Evolutionary conservation across 2,113 vertebrate genomes (phyloP).

Genomic region (Nematolebias whitei): DNA sequence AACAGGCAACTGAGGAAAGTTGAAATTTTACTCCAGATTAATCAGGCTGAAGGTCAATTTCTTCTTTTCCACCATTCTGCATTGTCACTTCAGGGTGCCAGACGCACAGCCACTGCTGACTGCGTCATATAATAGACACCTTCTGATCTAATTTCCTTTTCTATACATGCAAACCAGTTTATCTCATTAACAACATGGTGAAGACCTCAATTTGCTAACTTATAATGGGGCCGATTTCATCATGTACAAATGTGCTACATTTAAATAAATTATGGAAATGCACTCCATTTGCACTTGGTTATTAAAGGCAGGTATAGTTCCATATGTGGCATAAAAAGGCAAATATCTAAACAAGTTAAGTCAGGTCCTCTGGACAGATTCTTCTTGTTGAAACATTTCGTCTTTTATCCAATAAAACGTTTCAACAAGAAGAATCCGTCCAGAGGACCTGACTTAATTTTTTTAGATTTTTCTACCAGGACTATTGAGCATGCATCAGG

Average conservation of each 20-base stretch:
- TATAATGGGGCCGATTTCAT: conserved; percentile 41
- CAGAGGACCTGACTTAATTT: no score
- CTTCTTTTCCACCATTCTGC: neutral
- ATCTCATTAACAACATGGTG: conserved; percentile 32
- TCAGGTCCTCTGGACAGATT: no score
- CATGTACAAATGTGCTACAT: conserved; percentile 21
- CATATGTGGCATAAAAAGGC: neutral
- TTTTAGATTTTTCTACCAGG: no score
- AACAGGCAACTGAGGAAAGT: neutral
- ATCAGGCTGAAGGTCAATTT: neutral
- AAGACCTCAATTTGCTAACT: conserved; percentile 35
- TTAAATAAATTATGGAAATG: conserved; percentile 1
- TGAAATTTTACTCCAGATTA: conserved; percentile 1
- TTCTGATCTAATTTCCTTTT: conserved; percentile 48
- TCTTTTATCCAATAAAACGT: no score
- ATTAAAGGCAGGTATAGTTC: neutral
- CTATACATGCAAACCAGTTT: conserved; percentile 21
- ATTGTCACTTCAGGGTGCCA: conserved; percentile 8
- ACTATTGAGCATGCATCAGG: no score
- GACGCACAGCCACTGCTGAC: neutral
- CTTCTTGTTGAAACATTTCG: no score
- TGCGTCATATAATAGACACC: conserved; percentile 19
- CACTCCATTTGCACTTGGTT: conserved; percentile 7
- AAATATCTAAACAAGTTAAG: no score
- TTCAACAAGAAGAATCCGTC: no score